Conservation (phyloP, 2,113 vertebrate genomes). For the Corythoichthys intestinalis region DNA sequence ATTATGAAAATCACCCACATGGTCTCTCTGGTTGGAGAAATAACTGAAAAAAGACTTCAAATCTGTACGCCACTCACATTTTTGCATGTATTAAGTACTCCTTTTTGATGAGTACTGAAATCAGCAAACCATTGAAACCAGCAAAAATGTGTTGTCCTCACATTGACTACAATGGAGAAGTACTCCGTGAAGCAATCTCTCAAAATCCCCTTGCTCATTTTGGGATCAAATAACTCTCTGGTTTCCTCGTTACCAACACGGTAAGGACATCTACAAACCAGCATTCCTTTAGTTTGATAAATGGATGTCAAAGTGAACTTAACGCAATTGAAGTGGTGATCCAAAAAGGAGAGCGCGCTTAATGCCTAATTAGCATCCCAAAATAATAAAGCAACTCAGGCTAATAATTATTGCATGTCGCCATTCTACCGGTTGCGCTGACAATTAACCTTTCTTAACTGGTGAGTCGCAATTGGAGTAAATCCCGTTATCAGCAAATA, state of each 20-base stretch:
- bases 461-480: slow-evolving; percentile 71
- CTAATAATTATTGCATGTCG: slow-evolving; percentile 73
- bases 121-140: slow-evolving; percentile 30
- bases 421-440: slow-evolving; percentile 67
- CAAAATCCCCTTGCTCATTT: slow-evolving; percentile 51
- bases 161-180: slow-evolving; percentile 29
- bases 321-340: slow-evolving; percentile 70
- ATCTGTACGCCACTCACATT: slow-evolving; percentile 4
- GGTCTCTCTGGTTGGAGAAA: slow-evolving; percentile 20
- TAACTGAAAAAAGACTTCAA: slow-evolving; percentile 28
- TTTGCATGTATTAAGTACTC: slow-evolving; percentile 28
- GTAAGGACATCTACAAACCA: slow-evolving; percentile 71
- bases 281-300: slow-evolving; percentile 61
- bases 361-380: slow-evolving; percentile 72
- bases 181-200: slow-evolving; percentile 27
- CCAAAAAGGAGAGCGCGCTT: slow-evolving; percentile 62
- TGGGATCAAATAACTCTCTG: slow-evolving; percentile 53
- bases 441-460: slow-evolving; percentile 79
- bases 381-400: slow-evolving; percentile 75
- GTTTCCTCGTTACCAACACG: slow-evolving; percentile 55
- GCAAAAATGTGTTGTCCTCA: slow-evolving; percentile 35
- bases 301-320: slow-evolving; percentile 69
- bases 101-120: slow-evolving; percentile 35
- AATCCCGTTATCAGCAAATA: slow-evolving; percentile 81
- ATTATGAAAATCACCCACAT: neutral